A percentile compares a stretch with the other conserved stretches of the same genome.
Conservation (phyloP, 2,888 invertebrate genomes). For the Drosophila antonietae region DNA sequence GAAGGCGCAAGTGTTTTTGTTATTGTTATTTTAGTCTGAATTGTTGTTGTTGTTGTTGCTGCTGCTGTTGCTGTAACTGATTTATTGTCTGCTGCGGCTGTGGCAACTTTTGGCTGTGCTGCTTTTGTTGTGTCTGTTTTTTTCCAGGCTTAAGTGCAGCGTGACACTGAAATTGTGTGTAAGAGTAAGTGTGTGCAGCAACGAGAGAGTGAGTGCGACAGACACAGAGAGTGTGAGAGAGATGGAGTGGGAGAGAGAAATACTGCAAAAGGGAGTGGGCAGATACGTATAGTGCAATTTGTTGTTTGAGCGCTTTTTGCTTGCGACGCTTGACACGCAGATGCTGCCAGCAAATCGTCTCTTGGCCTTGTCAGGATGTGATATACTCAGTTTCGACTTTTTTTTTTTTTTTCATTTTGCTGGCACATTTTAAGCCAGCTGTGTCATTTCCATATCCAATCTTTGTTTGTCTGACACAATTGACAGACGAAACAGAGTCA, state of each 20-base stretch:
- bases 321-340: constrained; percentile 37
- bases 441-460: constrained; percentile 51
- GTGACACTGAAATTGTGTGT: constrained; percentile 66
- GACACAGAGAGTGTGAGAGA: background rate
- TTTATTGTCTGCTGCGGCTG: constrained; percentile 47
- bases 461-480: constrained; percentile 26
- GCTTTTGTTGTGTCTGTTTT: constrained; percentile 31
- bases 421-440: constrained; percentile 61
- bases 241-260: background rate
- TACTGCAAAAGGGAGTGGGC: constrained; percentile 1
- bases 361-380: constrained; percentile 62
- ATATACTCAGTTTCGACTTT: constrained; percentile 7
- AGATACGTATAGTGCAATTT: constrained; percentile 4
- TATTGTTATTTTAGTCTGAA: constrained; percentile 18
- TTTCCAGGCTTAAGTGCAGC: constrained; percentile 48
- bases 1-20: constrained; percentile 53
- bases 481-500: constrained; percentile 15
- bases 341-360: constrained; percentile 25
- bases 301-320: constrained; percentile 14
- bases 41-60: constrained; percentile 23
- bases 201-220: background rate
- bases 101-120: constrained; percentile 50
- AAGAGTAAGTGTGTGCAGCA: constrained; percentile 14
- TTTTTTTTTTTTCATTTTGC: constrained; percentile 28
- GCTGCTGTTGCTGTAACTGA: constrained; percentile 41